Evolutionary conservation across 2,113 vertebrate species (phyloP), one percentile per base, ranked within the genome.

Genomic region (Sitta europaea): DNA sequence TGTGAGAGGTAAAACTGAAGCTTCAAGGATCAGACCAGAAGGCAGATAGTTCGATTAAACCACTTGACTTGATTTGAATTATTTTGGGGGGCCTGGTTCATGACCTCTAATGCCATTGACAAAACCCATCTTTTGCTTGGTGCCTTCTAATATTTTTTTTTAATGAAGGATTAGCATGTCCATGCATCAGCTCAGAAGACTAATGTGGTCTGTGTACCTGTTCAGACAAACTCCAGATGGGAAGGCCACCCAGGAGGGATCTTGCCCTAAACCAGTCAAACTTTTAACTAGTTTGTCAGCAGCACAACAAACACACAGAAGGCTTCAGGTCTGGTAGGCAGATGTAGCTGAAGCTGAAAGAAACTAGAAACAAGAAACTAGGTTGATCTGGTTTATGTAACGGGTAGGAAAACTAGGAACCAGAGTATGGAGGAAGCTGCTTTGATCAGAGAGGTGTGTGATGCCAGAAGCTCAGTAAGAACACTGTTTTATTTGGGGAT

Each of bases 231-330:
- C 62, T 80, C 90, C 94, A 93, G 94, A 92, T 95, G 88, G 81
- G 57, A 84, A 90, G 95, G 90, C 92, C 92, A 95, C 94, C 92
- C 88, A 96, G 58, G 76, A 93, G 83, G 86, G 72, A 81, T 93
- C 70, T 94, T 79, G 58, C 74, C 78, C 68, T 4, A 21, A 86
- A 87, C 57, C 6, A 7, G 58, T 86, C 72, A 59, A 83, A 57
- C 90, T 70, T 61, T 87, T 86, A 77, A 92, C 90, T 71, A 63
- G 85, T 88, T 94, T 96, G 67, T 92, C 68, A 92, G 76, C 58
- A 65, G 67, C 55, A 59, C 21, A 72, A 47, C 27, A 74, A 92
- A 51, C 51, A 35, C 27, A 50, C 33, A 81, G 87, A 88, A 91
- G 67, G 51, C 63, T 76, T 88, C 58, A 82, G 81, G 67, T 97